Evolutionary conservation across 2,888 invertebrate genomes (phyloP).

Genomic region (Phalera bucephala): DNA sequence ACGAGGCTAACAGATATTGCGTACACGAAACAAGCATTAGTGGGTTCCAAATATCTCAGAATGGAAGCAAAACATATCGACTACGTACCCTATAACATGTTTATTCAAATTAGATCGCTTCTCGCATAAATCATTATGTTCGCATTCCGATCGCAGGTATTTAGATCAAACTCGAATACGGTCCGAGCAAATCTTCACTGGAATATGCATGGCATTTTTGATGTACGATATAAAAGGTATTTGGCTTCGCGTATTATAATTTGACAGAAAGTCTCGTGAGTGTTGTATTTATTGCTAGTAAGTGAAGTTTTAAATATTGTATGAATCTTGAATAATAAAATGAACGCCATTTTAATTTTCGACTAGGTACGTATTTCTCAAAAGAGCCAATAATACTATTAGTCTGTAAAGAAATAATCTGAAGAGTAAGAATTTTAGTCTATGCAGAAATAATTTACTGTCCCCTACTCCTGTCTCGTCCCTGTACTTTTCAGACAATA

Average conservation of each 20-base stretch:
- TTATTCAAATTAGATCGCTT: constrained; percentile 26
- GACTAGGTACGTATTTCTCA: too few species aligned
- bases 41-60: constrained; percentile 23
- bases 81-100: constrained; percentile 26
- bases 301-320: too few species aligned
- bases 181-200: not conserved
- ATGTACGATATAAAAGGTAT: not conserved
- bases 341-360: too few species aligned
- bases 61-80: constrained; percentile 29
- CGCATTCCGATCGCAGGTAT: constrained; percentile 10
- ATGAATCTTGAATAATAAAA: too few species aligned
- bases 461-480: too few species aligned
- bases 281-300: too few species aligned
- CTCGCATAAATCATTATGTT: constrained; percentile 18
- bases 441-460: too few species aligned
- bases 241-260: not conserved
- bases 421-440: too few species aligned
- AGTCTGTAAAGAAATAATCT: too few species aligned
- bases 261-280: too few species aligned
- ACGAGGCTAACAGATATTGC: constrained; percentile 20
- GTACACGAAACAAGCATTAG: constrained; percentile 37
- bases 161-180: constrained; percentile 3
- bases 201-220: not conserved
- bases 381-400: too few species aligned
- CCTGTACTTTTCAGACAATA: too few species aligned